Conservation (phyloP, 2,888 invertebrate genomes). For the Chrysomela aeneicollis region DNA sequence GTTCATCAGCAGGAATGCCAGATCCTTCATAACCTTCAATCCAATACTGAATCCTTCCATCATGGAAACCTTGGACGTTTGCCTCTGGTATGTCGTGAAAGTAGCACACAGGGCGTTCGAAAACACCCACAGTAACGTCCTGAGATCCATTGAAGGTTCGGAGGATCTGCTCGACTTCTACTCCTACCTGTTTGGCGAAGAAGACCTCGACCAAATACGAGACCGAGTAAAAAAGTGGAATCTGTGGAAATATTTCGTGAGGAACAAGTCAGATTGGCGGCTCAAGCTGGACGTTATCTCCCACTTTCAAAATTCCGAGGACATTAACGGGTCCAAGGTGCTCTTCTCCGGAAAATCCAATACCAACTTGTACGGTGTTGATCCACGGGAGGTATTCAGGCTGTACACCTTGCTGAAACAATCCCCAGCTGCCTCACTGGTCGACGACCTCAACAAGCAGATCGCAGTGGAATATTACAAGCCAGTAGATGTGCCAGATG, state of each 20-base stretch:
- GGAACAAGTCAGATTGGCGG: constrained; percentile 1
- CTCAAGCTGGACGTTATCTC: not conserved
- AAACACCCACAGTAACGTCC: constrained; percentile 3
- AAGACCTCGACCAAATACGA: not conserved
- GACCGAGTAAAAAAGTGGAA: not conserved
- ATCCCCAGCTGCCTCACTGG: not conserved
- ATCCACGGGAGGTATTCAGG: not conserved
- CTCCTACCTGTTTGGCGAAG: constrained; percentile 2
- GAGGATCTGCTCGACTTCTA: constrained; percentile 6
- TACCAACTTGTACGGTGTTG: not conserved
- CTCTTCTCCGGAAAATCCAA: constrained; percentile 9
- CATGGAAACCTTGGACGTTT: constrained; percentile 10
- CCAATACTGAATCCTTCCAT: constrained; percentile 9
- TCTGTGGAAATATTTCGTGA: constrained; percentile 10
- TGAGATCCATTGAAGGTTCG: constrained; percentile 14
- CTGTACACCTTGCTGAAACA: constrained; percentile 3
- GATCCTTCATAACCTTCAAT: not conserved
- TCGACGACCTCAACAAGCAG: not conserved
- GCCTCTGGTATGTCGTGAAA: constrained; percentile 15
- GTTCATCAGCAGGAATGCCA: not conserved
- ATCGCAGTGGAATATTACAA: not conserved
- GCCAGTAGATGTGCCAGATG: not conserved
- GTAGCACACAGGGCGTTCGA: constrained; percentile 5
- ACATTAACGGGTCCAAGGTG: not conserved
- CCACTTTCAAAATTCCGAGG: constrained; percentile 2